These are phyloP conservation scores for Rhodinocichla rosea DNA, from an alignment of 2,113 vertebrate genomes.

Conservation along the genomic window DNA sequence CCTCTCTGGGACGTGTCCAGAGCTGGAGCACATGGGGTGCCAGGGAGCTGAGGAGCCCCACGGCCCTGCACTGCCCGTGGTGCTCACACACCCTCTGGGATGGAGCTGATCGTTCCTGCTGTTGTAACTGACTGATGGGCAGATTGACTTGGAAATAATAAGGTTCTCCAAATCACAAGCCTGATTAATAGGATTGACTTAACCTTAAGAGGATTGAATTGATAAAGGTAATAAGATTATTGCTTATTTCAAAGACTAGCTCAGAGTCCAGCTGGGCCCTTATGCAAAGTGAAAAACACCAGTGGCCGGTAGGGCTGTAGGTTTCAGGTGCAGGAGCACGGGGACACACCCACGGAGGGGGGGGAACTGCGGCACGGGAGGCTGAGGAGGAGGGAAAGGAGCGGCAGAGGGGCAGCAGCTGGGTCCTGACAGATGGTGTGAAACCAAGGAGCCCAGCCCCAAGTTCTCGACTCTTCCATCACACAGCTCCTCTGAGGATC, in stretches of 20 bases:
- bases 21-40: not conserved
- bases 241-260: conserved; percentile 1
- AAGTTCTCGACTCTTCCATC: rapidly evolving
- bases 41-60: not conserved
- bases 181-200: conserved; percentile 64
- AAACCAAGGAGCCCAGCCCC: not conserved
- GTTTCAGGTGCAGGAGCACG: not conserved
- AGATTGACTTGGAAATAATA: conserved; percentile 38
- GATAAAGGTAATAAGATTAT: conserved; percentile 61
- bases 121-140: not conserved
- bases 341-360: not conserved
- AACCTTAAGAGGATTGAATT: conserved; percentile 63
- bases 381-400: not conserved
- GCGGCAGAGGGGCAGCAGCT: rapidly evolving
- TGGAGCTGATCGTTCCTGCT: not conserved
- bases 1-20: rapidly evolving
- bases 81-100: not conserved
- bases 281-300: not conserved
- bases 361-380: rapidly evolving
- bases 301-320: not conserved
- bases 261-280: not conserved
- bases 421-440: rapidly evolving
- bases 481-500: not conserved
- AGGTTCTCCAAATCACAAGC: conserved; percentile 34
- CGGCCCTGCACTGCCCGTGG: rapidly evolving